Conservation (phyloP, 2,888 invertebrate genomes). For the Torymus tubicola region DNA sequence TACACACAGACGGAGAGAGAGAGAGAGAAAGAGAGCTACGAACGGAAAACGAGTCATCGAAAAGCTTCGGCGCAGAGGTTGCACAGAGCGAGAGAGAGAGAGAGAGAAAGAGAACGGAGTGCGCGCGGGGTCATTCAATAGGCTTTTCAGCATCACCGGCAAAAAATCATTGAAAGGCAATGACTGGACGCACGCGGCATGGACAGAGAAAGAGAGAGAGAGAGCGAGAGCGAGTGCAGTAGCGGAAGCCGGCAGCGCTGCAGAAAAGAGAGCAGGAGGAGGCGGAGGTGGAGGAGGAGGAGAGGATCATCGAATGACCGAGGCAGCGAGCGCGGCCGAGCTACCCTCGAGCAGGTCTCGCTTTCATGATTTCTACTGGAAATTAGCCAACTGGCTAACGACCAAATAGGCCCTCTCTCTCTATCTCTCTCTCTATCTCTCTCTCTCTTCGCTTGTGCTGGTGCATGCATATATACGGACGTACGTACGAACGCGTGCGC, state of each 20-base stretch:
- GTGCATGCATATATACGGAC: neutral
- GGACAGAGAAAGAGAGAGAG: slow-evolving; percentile 13
- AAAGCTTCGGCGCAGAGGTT: slow-evolving; percentile 65
- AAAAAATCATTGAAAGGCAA: slow-evolving; percentile 75
- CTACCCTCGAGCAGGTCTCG: slow-evolving; percentile 63
- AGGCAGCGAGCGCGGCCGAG: slow-evolving; percentile 17
- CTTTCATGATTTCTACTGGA: slow-evolving; percentile 76
- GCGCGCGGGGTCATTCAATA: slow-evolving; percentile 73
- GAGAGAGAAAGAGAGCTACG: slow-evolving; percentile 9
- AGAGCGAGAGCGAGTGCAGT: slow-evolving; percentile 16
- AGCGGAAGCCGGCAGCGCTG: too few relatives aligned
- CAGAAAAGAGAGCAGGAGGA: slow-evolving; percentile 21
- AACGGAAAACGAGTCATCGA: slow-evolving; percentile 65
- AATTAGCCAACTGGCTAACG: slow-evolving; percentile 77
- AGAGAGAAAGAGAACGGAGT: too few relatives aligned
- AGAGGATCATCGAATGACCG: slow-evolving; percentile 76
- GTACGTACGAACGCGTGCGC: neutral
- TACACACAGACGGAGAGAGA: neutral
- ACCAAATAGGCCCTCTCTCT: slow-evolving; percentile 71
- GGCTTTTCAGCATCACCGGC: slow-evolving; percentile 54
- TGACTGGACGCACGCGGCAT: slow-evolving; percentile 68
- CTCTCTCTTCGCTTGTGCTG: too few relatives aligned
- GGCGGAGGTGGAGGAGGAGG: slow-evolving; percentile 55
- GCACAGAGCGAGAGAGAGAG: slow-evolving; percentile 57
- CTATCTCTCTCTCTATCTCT: slow-evolving; percentile 3